Conservation (phyloP, 2,113 vertebrate genomes). For the Alethe diademata region DNA sequence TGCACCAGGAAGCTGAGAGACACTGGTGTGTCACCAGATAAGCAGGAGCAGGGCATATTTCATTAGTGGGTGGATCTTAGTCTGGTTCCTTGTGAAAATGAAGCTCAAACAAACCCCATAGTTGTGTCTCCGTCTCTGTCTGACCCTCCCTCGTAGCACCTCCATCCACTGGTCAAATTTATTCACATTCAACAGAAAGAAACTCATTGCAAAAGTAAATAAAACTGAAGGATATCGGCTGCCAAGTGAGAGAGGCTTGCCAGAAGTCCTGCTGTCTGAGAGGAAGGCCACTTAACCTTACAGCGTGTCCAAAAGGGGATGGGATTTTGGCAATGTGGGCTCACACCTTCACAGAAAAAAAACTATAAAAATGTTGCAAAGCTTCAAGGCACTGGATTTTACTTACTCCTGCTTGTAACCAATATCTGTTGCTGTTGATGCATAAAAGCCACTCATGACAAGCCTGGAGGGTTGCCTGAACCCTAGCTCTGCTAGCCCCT, state of each 20-base stretch:
- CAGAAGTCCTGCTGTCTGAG: conserved; percentile 16
- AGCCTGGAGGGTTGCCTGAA: not conserved
- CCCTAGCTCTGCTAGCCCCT: not conserved
- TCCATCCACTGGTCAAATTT: not conserved
- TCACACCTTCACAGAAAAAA: not conserved
- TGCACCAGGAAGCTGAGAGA: not conserved
- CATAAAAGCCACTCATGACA: not conserved
- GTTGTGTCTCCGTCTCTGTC: not conserved
- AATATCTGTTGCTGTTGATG: not conserved
- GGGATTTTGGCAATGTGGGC: not conserved
- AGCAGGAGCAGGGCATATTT: not conserved
- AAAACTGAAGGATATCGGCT: not conserved
- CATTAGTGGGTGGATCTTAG: not conserved
- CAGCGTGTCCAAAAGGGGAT: not conserved
- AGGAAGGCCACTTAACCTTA: conserved; percentile 29
- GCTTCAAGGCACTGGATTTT: not conserved
- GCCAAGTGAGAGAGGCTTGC: not conserved
- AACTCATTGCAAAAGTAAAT: conserved; percentile 27
- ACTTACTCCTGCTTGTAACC: not conserved
- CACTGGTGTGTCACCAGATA: not conserved
- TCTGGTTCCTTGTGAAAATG: conserved; percentile 16
- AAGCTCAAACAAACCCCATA: conserved; percentile 9
- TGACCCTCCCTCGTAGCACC: not conserved
- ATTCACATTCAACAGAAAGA: not conserved
- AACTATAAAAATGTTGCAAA: not conserved